Evolutionary conservation across 2,797 vertebrate species (phyloP), one percentile per base, ranked within the genome.

Genomic region (Merluccius polli): DNA sequence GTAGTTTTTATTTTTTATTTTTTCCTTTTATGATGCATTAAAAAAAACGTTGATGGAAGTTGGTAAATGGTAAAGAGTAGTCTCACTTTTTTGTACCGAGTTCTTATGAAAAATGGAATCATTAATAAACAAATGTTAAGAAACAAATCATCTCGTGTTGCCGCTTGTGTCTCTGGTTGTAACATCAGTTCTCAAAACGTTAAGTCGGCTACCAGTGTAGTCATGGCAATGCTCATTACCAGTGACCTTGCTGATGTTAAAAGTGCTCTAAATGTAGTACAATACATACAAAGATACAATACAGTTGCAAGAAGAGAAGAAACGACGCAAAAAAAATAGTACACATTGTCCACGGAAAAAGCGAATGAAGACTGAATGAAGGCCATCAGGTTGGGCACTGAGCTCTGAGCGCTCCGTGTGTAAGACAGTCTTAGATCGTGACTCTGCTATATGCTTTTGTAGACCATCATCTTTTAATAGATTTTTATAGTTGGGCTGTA

Each of bases 1-100:
- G 96, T 99, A 98, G 96, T 96, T 96, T 95, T 94, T 94, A 93
- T 95, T 95, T 68, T 68, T 68, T 12, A 3, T 68, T 94, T 93
- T 94, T 93, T 72, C 36, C 71, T 94, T 95, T 94, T 94, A 91
- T 86, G 90, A 96, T 91, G 93, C 95, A 97, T 97, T 96, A 13
- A 59, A 65, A 65, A n/a, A 65, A 65, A 24, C 24, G 10, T 87
- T 84, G 93, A 93, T 90, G 91, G 89, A 91, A 87, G 87, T 89
- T 85, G 87, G 86, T 90, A 78, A 88, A 83, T 77, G 91, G 90
- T 91, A 77, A 90, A 91, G 87, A 91, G 86, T 93, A 90, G 93
- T 93, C 89, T 92, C 90, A 91, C 90, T 90, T 91, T 94, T 94
- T 94, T 93, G 89, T 94, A 93, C 89, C 88, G 83, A 93, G 89